Evolutionary conservation across 2,113 vertebrate genomes (phyloP).

Genomic region (Chaetops frenatus): DNA sequence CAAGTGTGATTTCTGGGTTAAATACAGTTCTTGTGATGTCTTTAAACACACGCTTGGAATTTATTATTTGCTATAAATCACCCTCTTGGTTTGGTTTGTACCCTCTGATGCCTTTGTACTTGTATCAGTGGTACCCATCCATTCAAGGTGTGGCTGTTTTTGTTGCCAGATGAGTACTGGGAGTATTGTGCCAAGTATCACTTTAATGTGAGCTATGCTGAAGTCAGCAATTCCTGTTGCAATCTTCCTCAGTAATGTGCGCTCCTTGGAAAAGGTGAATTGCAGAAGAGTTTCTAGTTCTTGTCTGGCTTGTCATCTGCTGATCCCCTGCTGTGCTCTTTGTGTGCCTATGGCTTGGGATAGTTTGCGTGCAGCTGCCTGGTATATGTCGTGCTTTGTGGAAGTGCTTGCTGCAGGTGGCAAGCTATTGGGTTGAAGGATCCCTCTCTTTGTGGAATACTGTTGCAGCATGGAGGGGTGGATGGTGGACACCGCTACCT

Average conservation of each 20-base stretch:
- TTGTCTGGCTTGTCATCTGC: neutral
- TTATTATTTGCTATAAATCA: neutral
- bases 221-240: neutral
- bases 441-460: neutral
- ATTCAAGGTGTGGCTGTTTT: rapidly evolving
- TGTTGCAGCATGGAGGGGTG: too few relatives aligned
- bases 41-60: neutral
- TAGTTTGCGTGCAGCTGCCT: neutral
- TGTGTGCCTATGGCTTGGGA: neutral
- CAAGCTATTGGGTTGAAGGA: neutral
- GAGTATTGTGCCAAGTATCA: neutral
- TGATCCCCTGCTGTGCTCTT: neutral
- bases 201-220: neutral
- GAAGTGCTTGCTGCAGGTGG: neutral
- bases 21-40: neutral
- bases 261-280: neutral
- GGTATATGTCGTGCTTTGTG: rapidly evolving
- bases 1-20: neutral
- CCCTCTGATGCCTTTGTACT: neutral
- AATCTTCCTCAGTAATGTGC: neutral
- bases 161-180: neutral
- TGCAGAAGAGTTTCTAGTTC: neutral
- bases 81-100: neutral
- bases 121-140: neutral
- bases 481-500: too few relatives aligned